These are phyloP conservation scores for Physeter macrocephalus DNA, from an alignment of 2,113 vertebrate genomes.

Conservation along the genomic window DNA sequence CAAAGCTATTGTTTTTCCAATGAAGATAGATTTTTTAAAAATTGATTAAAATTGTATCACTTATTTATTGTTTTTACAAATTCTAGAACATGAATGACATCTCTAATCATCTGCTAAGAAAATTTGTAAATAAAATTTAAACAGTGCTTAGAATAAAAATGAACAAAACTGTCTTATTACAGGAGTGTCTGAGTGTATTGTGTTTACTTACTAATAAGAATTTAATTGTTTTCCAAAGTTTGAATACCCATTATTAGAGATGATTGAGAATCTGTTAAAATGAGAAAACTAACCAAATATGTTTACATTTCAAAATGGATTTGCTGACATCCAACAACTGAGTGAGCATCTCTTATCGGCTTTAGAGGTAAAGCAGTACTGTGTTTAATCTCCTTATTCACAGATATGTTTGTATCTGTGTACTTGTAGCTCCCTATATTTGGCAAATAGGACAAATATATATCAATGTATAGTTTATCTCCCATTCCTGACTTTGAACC, in stretches of 20 bases:
- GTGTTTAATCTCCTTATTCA: neutral
- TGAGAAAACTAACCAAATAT: neutral
- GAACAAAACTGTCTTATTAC: neutral
- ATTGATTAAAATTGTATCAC: neutral
- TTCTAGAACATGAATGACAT: neutral
- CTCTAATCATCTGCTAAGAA: neutral
- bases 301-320: neutral
- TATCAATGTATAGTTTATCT: neutral
- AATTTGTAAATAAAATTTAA: neutral
- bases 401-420: neutral
- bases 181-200: neutral
- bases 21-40: neutral
- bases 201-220: neutral
- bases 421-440: neutral
- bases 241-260: neutral
- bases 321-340: neutral
- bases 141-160: neutral
- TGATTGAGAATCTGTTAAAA: neutral
- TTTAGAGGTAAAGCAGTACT: neutral
- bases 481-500: neutral
- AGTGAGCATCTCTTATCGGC: neutral
- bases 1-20: neutral
- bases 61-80: neutral
- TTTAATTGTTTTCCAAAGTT: neutral
- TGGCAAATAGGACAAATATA: neutral